Conservation (phyloP, 2,888 invertebrate species). For the Smittia aterrima region DNA sequence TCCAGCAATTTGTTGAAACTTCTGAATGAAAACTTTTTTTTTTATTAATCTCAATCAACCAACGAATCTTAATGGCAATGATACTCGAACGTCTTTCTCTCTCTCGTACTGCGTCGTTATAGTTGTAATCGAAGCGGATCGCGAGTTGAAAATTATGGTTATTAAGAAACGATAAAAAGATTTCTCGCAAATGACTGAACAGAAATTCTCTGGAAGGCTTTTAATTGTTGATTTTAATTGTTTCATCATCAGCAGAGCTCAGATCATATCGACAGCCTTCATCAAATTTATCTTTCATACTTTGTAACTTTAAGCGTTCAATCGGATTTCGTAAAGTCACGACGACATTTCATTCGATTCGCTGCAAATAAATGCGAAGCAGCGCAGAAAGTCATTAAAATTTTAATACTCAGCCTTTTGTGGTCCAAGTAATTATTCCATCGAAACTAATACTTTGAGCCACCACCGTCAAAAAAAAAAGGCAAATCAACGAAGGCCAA, state of each 20-base stretch:
- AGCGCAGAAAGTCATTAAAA: not conserved
- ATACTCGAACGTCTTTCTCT: not conserved
- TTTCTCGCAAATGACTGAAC: not conserved
- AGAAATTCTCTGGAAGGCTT: too few relatives aligned
- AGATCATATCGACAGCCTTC: not conserved
- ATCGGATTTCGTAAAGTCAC: not conserved
- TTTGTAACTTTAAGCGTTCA: not conserved
- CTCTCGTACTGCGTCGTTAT: too few relatives aligned
- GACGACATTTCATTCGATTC: not conserved
- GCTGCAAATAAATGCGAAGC: not conserved
- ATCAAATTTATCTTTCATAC: not conserved
- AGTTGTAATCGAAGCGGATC: not conserved
- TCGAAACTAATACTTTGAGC: not conserved
- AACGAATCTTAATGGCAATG: not conserved
- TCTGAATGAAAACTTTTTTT: not conserved
- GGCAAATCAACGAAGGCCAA: not conserved
- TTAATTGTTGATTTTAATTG: too few relatives aligned
- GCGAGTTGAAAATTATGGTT: not conserved
- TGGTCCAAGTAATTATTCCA: conserved; percentile 10
- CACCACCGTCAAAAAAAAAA: not conserved
- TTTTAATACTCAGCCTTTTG: not conserved
- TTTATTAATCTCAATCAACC: not conserved
- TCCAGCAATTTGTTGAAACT: not conserved
- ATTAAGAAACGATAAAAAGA: not conserved
- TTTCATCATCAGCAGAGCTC: too few relatives aligned